Evolutionary conservation across 2,797 vertebrate genomes (phyloP).

Genomic region (Dendrocincla fuliginosa): DNA sequence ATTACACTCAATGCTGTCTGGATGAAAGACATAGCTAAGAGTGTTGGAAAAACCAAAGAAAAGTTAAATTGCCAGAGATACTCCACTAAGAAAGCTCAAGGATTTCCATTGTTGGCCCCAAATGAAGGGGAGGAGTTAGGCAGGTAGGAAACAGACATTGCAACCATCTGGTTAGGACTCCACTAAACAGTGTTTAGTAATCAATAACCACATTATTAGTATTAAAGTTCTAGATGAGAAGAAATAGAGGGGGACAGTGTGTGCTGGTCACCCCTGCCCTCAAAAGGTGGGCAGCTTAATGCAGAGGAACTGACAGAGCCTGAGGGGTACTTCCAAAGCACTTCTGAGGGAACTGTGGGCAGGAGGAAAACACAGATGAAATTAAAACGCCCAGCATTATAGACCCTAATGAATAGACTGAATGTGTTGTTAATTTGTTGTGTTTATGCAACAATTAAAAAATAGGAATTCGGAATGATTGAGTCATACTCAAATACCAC

Average conservation of each 20-base stretch:
- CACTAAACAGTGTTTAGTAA: not conserved
- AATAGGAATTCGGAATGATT: not conserved
- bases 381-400: rapidly evolving
- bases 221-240: not conserved
- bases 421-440: not conserved
- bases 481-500: not conserved
- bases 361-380: not conserved
- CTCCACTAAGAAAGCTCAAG: not conserved
- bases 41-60: not conserved
- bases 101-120: not conserved
- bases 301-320: not conserved
- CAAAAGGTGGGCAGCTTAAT: not conserved
- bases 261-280: not conserved
- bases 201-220: not conserved
- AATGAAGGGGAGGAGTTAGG: not conserved
- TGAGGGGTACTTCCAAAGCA: not conserved
- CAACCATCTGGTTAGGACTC: not conserved
- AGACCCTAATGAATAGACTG: not conserved
- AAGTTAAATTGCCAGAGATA: not conserved
- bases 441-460: not conserved
- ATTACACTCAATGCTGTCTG: not conserved
- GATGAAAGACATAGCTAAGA: not conserved
- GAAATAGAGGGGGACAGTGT: not conserved
- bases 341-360: not conserved
- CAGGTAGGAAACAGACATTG: not conserved